Evolutionary conservation across 2,888 invertebrate species (phyloP), one percentile per base, ranked within the genome.

Genomic region (Lobophora halterata): DNA sequence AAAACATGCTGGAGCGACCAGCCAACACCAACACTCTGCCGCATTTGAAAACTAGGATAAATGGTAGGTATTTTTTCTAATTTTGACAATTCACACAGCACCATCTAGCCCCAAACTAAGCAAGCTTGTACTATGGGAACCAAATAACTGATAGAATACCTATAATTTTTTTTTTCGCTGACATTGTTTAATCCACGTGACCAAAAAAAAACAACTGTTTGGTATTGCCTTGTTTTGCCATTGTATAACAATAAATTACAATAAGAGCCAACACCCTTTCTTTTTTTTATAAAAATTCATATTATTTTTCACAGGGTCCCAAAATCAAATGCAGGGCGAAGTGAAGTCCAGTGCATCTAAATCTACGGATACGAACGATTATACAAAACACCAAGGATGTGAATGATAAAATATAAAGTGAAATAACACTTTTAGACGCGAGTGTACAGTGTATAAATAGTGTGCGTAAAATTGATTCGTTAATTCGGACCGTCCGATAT

Each of bases 1-100:
- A 81, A 52, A 61, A 48, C 10, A 51, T 73, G 37, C 32, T 76
- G 38, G 79, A 79, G 3, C 55, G 81, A 13, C 57, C 67, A 1
- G 68, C 69, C 0, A 78, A 70, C 19, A 68, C 69, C 0, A 78
- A 70, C 19, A 81, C 82, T 0, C 28, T 82, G 30, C 82, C 82
- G 5, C 81, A 80, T 63, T 55, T 77, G 48, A 80, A 79, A 44
- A 49, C 56, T 52, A 70, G 76, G 30, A 42, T 68, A 44, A 76
- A 73, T 60, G 71, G 78, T 79, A 37, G 70, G 26, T 6, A 7
- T 14, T 24, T 1, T n/a, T 2, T 3, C 2, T 24, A 1, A 12
- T 6, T n/a, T 7, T 14, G 17, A 17, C n/a, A n/a, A n/a, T n/a
- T n/a, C n/a, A n/a, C n/a, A n/a, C n/a, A n/a, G n/a, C n/a, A n/a